A percentile compares a stretch with the other conserved stretches of the same genome.
Evolutionary conservation across 2,797 vertebrate species (phyloP).

Genomic region (Apodemus agrarius): DNA sequence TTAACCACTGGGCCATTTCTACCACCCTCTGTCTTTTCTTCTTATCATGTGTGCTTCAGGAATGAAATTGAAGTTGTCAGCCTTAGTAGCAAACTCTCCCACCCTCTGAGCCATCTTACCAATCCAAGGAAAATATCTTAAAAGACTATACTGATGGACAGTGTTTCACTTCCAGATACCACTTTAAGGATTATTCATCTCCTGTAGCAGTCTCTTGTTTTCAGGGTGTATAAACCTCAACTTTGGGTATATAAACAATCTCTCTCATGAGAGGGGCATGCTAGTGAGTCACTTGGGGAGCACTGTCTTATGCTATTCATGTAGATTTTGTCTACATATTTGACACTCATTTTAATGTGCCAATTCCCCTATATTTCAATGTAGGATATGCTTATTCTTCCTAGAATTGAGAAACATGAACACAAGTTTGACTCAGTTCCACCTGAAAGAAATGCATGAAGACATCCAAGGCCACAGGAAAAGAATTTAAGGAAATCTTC

Average conservation of each 20-base stretch:
- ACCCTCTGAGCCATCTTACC: background rate
- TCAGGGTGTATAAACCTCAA: slow-evolving; percentile 49
- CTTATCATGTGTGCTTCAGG: no score
- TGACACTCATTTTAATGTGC: slow-evolving; percentile 65
- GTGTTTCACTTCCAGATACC: slow-evolving; percentile 43
- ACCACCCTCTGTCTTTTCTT: background rate
- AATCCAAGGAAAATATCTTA: background rate
- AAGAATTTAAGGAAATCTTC: slow-evolving; percentile 57
- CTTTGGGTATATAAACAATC: slow-evolving; percentile 58
- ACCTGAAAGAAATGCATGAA: slow-evolving; percentile 67
- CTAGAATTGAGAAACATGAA: slow-evolving; percentile 66
- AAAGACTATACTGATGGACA: slow-evolving; percentile 34
- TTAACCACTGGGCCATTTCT: background rate
- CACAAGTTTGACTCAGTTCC: slow-evolving; percentile 73
- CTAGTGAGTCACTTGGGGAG: slow-evolving; percentile 46
- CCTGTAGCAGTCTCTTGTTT: slow-evolving; percentile 50
- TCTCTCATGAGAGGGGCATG: slow-evolving; percentile 30
- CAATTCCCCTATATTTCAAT: slow-evolving; percentile 61
- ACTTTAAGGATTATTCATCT: slow-evolving; percentile 53
- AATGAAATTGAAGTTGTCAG: background rate
- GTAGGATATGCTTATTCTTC: slow-evolving; percentile 65
- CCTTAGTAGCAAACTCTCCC: background rate
- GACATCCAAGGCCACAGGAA: slow-evolving; percentile 51
- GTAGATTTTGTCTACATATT: slow-evolving; percentile 66
- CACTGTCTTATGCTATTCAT: slow-evolving; percentile 67